Evolutionary conservation across 2,888 invertebrate genomes (phyloP), one percentile per base, ranked within the genome.

Genomic region (Cactoblastis cactorum): DNA sequence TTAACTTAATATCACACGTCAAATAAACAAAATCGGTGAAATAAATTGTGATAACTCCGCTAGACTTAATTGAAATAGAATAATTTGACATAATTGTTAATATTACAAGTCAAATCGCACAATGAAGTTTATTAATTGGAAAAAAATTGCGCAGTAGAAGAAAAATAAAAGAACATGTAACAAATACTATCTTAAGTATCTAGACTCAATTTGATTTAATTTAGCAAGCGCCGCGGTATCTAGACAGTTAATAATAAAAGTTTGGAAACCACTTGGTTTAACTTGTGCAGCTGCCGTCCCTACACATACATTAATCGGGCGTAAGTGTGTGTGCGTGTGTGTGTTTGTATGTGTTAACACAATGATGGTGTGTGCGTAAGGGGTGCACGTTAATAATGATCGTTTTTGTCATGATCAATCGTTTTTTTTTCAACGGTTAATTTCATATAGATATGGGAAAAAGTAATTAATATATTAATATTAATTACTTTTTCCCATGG

Each of bases 231-330:
- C 54, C 55, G 43, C 51, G 56, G 32, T 15, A 15, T 43, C 43
- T 43, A 43, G 56, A 54, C 52, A 60, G 65, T 65, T 66, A 69
- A 67, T 71, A 69, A 67, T 69, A 70, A 80, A 80, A 83, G 74
- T 86, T 89, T 89, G 86, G 77, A 80, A 74, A 62, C 68, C 84
- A 52, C 68, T 67, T 75, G 55, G 76, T 33, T 78, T 83, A 74
- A 83, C 80, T 83, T 83, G 67, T 79, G 88, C 88, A 89, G 88
- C 88, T 88, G 88, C 79, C 81, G 75, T 71, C 71, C 75, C 67
- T 76, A 73, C 69, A 72, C 67, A 67, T 67, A 67, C 66, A 69
- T 62, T 19, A 34, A 34, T n/a, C 9, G 50, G 53, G 24, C 54
- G 57, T 53, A 57, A 61, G 61, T 66, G 67, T 65, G 63, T 51